Evolutionary conservation across 2,113 vertebrate genomes (phyloP).

Genomic region (Scophthalmus maximus): DNA sequence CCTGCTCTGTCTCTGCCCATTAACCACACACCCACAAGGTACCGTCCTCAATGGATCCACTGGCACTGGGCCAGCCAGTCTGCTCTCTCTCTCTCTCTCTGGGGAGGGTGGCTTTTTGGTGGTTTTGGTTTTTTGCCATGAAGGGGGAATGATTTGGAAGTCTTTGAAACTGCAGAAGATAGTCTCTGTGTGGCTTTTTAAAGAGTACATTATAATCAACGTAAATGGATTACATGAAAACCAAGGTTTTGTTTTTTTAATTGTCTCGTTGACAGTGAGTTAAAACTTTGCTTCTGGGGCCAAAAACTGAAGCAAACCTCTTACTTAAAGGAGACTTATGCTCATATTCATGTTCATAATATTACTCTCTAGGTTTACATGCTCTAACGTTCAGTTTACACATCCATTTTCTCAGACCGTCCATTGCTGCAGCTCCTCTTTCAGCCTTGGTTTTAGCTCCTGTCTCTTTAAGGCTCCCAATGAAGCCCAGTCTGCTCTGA

Average conservation of each 20-base stretch:
- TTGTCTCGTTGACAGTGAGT: background rate
- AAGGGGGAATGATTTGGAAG: constrained; percentile 15
- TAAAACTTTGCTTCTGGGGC: background rate
- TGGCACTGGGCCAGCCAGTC: constrained; percentile 51
- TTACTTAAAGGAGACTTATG: no score
- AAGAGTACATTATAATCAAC: constrained; percentile 14
- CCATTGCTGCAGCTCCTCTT: no score
- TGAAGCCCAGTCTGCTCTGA: no score
- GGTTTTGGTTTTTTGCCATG: constrained; percentile 42
- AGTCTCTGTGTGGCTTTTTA: constrained; percentile 27
- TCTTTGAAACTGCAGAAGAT: constrained; percentile 47
- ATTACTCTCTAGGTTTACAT: no score
- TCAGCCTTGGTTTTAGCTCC: no score
- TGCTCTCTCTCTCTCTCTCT: constrained; percentile 2
- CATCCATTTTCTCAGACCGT: no score
- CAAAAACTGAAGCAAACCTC: background rate
- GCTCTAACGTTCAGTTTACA: no score
- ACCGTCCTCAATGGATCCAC: constrained; percentile 46
- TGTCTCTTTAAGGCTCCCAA: no score
- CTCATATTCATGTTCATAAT: no score
- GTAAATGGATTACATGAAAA: constrained; percentile 1
- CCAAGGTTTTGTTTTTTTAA: background rate
- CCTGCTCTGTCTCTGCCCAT: constrained; percentile 51
- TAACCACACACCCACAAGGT: constrained; percentile 52
- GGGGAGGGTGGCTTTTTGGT: constrained; percentile 22